phyloP scores from a whole-genome alignment of 1,140 invertebrate genomes.

The Mycetomoellerius zeteki region DNA sequence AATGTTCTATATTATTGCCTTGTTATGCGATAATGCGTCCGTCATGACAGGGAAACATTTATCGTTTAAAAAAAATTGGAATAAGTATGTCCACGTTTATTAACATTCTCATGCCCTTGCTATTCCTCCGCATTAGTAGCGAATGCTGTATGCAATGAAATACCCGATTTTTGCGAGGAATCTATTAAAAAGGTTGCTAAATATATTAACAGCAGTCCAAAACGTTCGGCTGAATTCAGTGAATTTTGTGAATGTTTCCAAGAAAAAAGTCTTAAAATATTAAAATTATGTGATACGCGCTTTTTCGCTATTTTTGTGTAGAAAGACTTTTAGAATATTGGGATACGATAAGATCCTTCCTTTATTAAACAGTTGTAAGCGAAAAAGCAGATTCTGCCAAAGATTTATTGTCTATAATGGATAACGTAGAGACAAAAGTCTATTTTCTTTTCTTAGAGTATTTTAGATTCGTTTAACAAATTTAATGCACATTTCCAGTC shows the following conservation, averaged over 20 bases:
- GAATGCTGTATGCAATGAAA: background rate
- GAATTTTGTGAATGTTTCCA: background rate
- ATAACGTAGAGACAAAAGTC: too few species aligned
- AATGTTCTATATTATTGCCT: background rate
- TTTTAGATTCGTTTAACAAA: too few species aligned
- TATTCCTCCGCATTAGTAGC: background rate
- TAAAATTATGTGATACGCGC: background rate
- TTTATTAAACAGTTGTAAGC: too few species aligned
- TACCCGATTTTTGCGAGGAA: background rate
- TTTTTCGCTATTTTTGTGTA: too few species aligned
- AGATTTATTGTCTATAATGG: too few species aligned
- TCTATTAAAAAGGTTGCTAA: background rate
- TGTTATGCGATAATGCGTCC: too few species aligned
- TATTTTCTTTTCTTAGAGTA: too few species aligned
- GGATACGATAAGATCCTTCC: too few species aligned
- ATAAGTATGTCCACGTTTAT: background rate
- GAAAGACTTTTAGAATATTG: too few species aligned
- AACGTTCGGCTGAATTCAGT: background rate
- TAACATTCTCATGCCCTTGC: background rate
- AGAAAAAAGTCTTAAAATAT: background rate
- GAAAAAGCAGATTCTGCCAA: too few species aligned
- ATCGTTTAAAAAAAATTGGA: conserved; percentile 2
- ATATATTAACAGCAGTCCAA: conserved; percentile 4
- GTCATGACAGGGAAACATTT: background rate
- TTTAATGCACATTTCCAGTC: too few species aligned